Conservation (phyloP, 2,113 vertebrate genomes). For the Muscicapa adusta region DNA sequence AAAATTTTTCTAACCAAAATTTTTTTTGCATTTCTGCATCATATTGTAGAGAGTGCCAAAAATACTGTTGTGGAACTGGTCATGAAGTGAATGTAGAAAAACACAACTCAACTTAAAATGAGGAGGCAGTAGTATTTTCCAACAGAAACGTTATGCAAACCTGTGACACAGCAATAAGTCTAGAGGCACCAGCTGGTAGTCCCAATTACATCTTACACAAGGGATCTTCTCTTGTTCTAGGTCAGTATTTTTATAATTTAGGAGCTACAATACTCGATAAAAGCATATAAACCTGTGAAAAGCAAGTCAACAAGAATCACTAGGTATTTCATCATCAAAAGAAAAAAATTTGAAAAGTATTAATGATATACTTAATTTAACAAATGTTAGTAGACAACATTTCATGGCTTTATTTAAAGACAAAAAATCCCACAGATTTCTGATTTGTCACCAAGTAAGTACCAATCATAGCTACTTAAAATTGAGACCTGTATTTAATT, state of each 20-base stretch:
- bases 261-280: background rate
- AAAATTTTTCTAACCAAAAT: background rate
- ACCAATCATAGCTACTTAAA: background rate
- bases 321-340: background rate
- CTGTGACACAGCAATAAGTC: background rate
- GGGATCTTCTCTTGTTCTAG: background rate
- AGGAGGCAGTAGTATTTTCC: background rate
- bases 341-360: background rate
- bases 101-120: background rate
- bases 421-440: background rate
- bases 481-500: background rate
- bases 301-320: background rate
- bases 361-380: background rate
- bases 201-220: background rate
- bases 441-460: background rate
- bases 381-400: background rate
- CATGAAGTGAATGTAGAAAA: background rate
- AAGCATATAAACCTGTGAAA: background rate
- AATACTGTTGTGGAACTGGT: background rate
- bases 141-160: background rate
- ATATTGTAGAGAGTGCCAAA: fast-evolving
- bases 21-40: background rate
- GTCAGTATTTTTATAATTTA: background rate
- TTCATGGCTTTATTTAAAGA: background rate
- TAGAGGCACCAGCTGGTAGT: background rate